Evolutionary conservation across 2,888 invertebrate species (phyloP), one percentile per base, ranked within the genome.

Genomic region (Philonicus albiceps): DNA sequence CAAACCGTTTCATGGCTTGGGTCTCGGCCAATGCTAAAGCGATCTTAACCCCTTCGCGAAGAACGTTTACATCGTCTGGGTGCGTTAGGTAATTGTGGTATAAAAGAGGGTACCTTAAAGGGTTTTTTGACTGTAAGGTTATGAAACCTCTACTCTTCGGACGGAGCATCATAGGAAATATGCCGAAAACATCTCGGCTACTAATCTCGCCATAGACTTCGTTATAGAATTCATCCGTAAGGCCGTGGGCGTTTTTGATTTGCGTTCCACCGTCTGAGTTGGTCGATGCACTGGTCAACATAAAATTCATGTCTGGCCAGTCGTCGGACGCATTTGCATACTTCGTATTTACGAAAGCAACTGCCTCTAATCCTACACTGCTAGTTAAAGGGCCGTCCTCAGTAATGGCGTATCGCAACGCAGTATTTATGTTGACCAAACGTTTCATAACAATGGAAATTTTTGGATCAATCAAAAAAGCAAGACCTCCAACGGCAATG

Each of bases 221-320:
- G 87, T 96, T 93, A 91, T 97, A 97, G 91, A 96, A 97, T 34
- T 96, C 96, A 89, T 97, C 96, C 0, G 95, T 95, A 1, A 98
- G 92, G 0, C 97, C 96, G 89, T 97, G 97, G 0, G 97, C 97
- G 64, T 93, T 94, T 90, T 96, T 96, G 0, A 96, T 37, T 91
- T 96, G 95, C 0, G 95, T 94, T 0, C 97, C 97, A n/a, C 96
- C 97, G 90, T 97, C 97, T 0, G 97, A 96, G 80, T 95, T 95
- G 0, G 96, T 96, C 0, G 96, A 96, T 0, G 96, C 95, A 34
- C 97, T 96, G 0, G 97, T 96, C 92, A 97, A 93, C 96, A 98
- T 97, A 90, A 97, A 97, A 90, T 97, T 97, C 88, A 98, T 97
- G 90, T 98, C 98, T 0, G 98, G 97, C 96, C 97, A 97, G 91